Conservation (phyloP, 2,888 invertebrate genomes). For the Zootermopsis nevadensis region DNA sequence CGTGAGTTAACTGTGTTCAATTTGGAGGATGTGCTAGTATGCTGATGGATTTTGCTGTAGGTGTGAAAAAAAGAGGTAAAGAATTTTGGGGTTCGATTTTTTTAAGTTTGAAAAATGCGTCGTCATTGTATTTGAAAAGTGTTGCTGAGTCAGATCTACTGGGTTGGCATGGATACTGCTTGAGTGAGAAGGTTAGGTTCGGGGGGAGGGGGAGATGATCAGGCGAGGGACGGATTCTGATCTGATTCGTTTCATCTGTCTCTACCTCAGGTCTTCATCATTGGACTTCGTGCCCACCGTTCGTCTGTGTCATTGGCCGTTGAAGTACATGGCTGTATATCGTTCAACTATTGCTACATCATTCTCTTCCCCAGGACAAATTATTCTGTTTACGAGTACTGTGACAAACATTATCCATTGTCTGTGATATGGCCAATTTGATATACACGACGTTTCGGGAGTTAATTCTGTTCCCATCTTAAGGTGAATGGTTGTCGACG, state of each 20-base stretch:
- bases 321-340: background rate
- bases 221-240: slow-evolving; percentile 26
- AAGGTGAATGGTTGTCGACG: no score
- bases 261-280: slow-evolving; percentile 38
- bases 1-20: background rate
- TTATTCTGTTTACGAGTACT: no score
- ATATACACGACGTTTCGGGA: no score
- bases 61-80: background rate
- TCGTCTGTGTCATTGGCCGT: background rate
- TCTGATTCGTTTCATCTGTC: slow-evolving; percentile 49
- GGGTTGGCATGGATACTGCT: no score
- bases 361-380: no score
- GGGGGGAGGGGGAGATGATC: no score
- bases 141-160: slow-evolving; percentile 4
- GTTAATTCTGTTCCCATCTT: no score
- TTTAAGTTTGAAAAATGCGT: background rate
- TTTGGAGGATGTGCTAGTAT: background rate
- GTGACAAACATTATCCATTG: no score
- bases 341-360: background rate
- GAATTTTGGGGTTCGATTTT: background rate
- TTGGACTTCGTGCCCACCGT: background rate
- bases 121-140: slow-evolving; percentile 16
- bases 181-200: no score
- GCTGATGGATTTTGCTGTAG: background rate
- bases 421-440: no score